Evolutionary conservation across 2,113 vertebrate genomes (phyloP).

Genomic region (Dermatemys mawii): DNA sequence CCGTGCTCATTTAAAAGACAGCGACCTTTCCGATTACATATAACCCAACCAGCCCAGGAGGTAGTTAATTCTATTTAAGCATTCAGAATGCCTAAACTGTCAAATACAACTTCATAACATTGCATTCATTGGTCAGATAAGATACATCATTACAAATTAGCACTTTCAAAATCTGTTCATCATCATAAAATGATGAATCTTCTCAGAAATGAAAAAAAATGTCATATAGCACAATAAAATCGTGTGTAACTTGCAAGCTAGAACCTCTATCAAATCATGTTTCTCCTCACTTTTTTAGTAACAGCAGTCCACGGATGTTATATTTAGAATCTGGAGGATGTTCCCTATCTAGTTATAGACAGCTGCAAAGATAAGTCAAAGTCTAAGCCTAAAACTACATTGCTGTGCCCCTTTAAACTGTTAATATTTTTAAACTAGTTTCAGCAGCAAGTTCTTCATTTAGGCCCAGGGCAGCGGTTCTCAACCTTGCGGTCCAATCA

Average conservation of each 20-base stretch:
- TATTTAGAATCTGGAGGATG: rapidly evolving
- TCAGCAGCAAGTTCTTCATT: neutral
- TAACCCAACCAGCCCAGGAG: neutral
- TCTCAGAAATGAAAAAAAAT: neutral
- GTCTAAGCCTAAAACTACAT: neutral
- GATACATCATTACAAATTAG: neutral
- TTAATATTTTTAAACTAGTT: neutral
- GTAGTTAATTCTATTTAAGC: neutral
- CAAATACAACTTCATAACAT: neutral
- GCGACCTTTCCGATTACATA: neutral
- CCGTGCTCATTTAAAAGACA: neutral
- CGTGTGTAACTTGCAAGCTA: neutral
- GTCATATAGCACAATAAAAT: neutral
- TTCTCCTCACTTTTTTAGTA: neutral
- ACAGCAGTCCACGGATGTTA: rapidly evolving
- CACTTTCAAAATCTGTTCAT: neutral
- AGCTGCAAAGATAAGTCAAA: neutral
- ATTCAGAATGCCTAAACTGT: neutral
- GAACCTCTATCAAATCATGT: neutral
- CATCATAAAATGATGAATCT: neutral
- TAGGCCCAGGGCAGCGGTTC: neutral
- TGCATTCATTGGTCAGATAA: neutral
- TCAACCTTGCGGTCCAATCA: too few species aligned
- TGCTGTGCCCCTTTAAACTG: neutral
- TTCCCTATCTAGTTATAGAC: neutral